phyloP scores from a whole-genome alignment of 2,888 invertebrate species.

The Archaeoteleia sp. region DNA sequence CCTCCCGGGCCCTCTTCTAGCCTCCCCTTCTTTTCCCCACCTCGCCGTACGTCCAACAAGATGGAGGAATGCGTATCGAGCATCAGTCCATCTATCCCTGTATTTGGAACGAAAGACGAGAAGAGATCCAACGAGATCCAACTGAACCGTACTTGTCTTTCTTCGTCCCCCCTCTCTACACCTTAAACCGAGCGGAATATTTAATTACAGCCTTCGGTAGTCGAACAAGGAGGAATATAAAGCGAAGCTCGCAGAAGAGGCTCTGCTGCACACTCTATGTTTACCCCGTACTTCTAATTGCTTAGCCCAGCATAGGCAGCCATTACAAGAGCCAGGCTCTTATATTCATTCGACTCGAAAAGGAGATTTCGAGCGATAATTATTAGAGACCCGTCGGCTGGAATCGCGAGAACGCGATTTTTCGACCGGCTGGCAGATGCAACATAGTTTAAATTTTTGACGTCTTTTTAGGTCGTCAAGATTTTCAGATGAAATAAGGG shows the following conservation, averaged over 20 bases:
- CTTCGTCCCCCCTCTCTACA: constrained; percentile 12
- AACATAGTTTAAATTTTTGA: not conserved
- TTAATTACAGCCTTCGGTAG: constrained; percentile 59
- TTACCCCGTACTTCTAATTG: constrained; percentile 74
- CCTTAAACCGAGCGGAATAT: constrained; percentile 49
- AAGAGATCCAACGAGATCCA: not conserved
- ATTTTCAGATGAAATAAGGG: no score
- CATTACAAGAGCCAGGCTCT: constrained; percentile 58
- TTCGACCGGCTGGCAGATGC: constrained; percentile 6
- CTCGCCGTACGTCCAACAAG: constrained; percentile 22
- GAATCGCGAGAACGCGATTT: constrained; percentile 33
- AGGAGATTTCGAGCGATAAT: constrained; percentile 58
- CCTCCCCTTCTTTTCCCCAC: constrained; percentile 23
- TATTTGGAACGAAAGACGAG: constrained; percentile 35
- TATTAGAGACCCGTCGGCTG: constrained; percentile 47
- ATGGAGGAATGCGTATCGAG: constrained; percentile 40
- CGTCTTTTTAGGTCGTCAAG: not conserved
- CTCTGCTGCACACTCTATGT: constrained; percentile 66
- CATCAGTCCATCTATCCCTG: constrained; percentile 33
- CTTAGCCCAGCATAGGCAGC: constrained; percentile 62
- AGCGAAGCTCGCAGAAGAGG: constrained; percentile 54
- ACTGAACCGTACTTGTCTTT: constrained; percentile 29
- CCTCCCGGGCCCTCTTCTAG: constrained; percentile 60
- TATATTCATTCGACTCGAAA: constrained; percentile 40
- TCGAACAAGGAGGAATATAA: constrained; percentile 66